Percentiles rank a stretch among this genome's conserved stretches.
These are phyloP conservation scores for Rhodophaea formosa DNA, from an alignment of 2,888 invertebrate genomes.

Conservation along the genomic window DNA sequence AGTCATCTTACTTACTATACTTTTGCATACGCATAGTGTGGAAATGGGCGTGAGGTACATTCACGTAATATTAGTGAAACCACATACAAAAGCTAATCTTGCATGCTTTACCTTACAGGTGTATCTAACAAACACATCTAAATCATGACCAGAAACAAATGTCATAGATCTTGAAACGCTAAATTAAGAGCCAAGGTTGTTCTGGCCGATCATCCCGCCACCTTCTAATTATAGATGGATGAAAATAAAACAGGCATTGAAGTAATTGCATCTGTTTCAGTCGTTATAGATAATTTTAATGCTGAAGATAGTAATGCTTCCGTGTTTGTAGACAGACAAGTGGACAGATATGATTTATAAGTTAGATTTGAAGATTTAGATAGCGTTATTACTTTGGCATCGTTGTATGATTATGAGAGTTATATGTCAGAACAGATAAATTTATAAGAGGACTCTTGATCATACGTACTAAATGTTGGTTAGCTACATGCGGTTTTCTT, in stretches of 20 bases:
- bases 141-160: neutral
- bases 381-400: neutral
- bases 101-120: neutral
- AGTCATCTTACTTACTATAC: no score
- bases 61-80: no score
- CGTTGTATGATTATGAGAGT: neutral
- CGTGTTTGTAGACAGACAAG: slow-evolving; percentile 3
- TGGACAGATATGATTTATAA: slow-evolving; percentile 7
- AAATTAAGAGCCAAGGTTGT: slow-evolving; percentile 23
- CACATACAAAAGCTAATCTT: no score
- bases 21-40: no score
- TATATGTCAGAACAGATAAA: neutral
- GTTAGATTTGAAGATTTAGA: neutral
- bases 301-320: neutral
- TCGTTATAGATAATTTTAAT: slow-evolving; percentile 1
- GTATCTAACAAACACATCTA: neutral
- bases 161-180: slow-evolving; percentile 13
- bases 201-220: slow-evolving; percentile 15
- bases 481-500: no score
- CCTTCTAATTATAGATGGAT: slow-evolving; percentile 21
- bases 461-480: neutral
- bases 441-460: neutral
- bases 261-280: slow-evolving; percentile 14
- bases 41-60: no score
- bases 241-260: slow-evolving; percentile 18